phyloP scores from a whole-genome alignment of 2,888 invertebrate species.

The Conchocele bisecta region DNA sequence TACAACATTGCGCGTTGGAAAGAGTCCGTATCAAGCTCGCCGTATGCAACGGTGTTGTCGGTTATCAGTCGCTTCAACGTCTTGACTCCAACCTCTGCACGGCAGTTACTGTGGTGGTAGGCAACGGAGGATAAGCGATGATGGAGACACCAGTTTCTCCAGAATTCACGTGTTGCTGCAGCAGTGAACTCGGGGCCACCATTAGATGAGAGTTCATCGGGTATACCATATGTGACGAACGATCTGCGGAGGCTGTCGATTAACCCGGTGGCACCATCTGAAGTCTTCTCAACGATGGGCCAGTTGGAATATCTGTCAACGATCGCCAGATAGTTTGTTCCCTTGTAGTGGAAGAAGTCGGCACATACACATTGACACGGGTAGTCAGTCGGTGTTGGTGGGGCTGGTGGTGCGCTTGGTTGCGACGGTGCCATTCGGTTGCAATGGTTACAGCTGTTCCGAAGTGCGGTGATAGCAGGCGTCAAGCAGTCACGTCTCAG shows the following conservation, averaged over 20 bases:
- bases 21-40: conserved; percentile 60
- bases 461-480: neutral
- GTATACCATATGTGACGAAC: conserved; percentile 58
- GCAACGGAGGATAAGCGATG: no score
- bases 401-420: conserved; percentile 51
- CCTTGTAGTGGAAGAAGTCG: conserved; percentile 51
- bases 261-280: conserved; percentile 40
- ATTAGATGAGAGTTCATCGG: conserved; percentile 57
- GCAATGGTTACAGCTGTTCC: conserved; percentile 1
- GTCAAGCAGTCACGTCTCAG: conserved; percentile 33
- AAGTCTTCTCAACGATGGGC: conserved; percentile 57
- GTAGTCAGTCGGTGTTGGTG: conserved; percentile 31
- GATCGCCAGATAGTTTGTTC: conserved; percentile 51
- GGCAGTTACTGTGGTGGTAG: conserved; percentile 64
- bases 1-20: conserved; percentile 62
- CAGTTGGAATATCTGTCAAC: conserved; percentile 64
- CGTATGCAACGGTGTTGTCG: conserved; percentile 60
- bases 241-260: conserved; percentile 34
- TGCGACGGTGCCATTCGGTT: conserved; percentile 54
- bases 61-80: conserved; percentile 65
- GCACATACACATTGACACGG: conserved; percentile 46
- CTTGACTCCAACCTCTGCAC: conserved; percentile 67
- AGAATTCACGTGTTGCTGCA: conserved; percentile 46
- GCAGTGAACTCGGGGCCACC: conserved; percentile 61
- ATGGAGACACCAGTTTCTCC: conserved; percentile 58